phyloP scores from a whole-genome alignment of 2,888 invertebrate species.

The Selenia dentaria region DNA sequence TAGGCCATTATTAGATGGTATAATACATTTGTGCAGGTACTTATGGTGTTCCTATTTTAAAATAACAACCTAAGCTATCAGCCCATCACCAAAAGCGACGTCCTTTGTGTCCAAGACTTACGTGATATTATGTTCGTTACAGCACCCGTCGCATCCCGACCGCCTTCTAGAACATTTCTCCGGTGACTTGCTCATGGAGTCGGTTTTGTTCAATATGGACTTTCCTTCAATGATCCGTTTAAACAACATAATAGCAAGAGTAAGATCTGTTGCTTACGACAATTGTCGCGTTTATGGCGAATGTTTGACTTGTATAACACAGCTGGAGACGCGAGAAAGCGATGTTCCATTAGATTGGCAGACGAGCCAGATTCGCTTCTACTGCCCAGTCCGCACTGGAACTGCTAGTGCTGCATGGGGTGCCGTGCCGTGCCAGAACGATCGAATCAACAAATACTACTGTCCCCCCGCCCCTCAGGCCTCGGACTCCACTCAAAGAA shows the following conservation, averaged over 20 bases:
- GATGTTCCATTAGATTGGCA: slow-evolving; percentile 83
- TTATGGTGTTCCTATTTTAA: too few species aligned
- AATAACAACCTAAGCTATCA: too few species aligned
- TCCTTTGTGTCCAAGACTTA: slow-evolving; percentile 55
- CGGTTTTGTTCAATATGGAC: slow-evolving; percentile 74
- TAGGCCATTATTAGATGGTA: too few species aligned
- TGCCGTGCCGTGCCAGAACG: slow-evolving; percentile 39
- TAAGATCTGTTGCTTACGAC: slow-evolving; percentile 79
- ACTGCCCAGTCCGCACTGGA: slow-evolving; percentile 68
- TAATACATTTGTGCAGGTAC: too few species aligned
- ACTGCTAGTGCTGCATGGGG: slow-evolving; percentile 34
- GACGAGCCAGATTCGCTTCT: slow-evolving; percentile 70
- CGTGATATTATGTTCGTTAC: slow-evolving; percentile 67
- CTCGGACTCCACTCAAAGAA: slow-evolving; percentile 34
- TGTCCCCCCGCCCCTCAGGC: slow-evolving; percentile 27
- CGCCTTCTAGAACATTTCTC: slow-evolving; percentile 79
- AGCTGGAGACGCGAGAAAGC: slow-evolving; percentile 67
- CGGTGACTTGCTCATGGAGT: slow-evolving; percentile 56
- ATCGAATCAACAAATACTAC: slow-evolving; percentile 53
- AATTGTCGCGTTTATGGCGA: slow-evolving; percentile 73
- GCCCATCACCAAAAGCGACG: slow-evolving; percentile 3
- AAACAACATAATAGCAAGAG: slow-evolving; percentile 82
- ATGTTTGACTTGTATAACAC: slow-evolving; percentile 76
- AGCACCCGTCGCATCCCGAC: slow-evolving; percentile 77
- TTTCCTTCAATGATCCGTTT: slow-evolving; percentile 85